These are phyloP conservation scores for Trilocha varians DNA, from an alignment of 2,888 invertebrate genomes.

Conservation along the genomic window DNA sequence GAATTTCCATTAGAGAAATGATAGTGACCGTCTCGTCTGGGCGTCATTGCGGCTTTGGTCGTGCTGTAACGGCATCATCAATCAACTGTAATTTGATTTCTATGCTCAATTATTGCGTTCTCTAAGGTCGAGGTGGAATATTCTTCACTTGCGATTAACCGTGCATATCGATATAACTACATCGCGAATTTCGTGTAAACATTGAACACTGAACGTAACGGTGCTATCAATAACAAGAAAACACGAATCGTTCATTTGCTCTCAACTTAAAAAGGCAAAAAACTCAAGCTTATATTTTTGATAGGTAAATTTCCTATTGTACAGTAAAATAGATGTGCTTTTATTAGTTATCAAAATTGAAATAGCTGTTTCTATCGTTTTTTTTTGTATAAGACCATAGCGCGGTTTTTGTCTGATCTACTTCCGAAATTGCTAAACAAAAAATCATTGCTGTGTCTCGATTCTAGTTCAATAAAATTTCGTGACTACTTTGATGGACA, in stretches of 20 bases:
- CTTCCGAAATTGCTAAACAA: conserved; percentile 27
- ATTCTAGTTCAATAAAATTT: conserved; percentile 24
- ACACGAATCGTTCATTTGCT: background rate
- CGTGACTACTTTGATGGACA: conserved; percentile 52
- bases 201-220: conserved; percentile 9
- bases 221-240: background rate
- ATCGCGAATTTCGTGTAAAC: conserved; percentile 21
- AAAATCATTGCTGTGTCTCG: conserved; percentile 20
- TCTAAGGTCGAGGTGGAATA: conserved; percentile 59
- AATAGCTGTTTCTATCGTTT: background rate
- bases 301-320: background rate
- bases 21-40: conserved; percentile 52
- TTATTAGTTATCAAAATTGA: background rate
- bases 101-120: conserved; percentile 73
- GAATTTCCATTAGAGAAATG: conserved; percentile 63
- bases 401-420: conserved; percentile 10
- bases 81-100: conserved; percentile 73
- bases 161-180: conserved; percentile 27
- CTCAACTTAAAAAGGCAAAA: background rate
- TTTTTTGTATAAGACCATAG: background rate
- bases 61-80: conserved; percentile 71
- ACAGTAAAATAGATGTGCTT: background rate
- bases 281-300: background rate
- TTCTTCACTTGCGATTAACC: conserved; percentile 46
- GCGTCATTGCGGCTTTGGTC: conserved; percentile 63